phyloP scores from a whole-genome alignment of 1,140 invertebrate genomes.

The Charaxes varanes region DNA sequence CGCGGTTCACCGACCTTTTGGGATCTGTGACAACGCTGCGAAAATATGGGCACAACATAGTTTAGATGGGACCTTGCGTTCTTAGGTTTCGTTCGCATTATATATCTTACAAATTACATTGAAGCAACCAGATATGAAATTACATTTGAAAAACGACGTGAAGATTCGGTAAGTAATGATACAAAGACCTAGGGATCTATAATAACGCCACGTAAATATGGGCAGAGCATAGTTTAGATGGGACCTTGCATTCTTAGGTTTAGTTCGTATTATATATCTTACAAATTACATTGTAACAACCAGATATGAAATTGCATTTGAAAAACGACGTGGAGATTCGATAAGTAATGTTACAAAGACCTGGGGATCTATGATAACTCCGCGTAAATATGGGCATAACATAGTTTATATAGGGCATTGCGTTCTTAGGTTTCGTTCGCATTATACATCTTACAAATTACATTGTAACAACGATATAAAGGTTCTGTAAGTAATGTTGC shows the following conservation, averaged over 20 bases:
- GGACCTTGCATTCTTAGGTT: conserved; percentile 34
- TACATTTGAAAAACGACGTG: too few species aligned
- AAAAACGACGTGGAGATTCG: too few species aligned
- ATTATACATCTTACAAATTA: not conserved
- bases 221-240: conserved; percentile 46
- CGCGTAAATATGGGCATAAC: conserved; percentile 68
- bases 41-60: conserved; percentile 66
- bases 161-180: too few species aligned
- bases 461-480: too few species aligned
- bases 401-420: conserved; percentile 34
- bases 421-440: conserved; percentile 24
- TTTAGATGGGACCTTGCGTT: conserved; percentile 37
- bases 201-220: conserved; percentile 70
- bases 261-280: not conserved
- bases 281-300: not conserved
- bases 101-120: not conserved
- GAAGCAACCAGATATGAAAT: not conserved
- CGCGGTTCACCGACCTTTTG: conserved; percentile 66
- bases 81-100: conserved; percentile 15
- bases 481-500: too few species aligned
- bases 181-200: too few species aligned
- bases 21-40: conserved; percentile 66
- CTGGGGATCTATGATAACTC: conserved; percentile 67
- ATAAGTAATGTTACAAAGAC: too few species aligned
- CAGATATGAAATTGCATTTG: not conserved